Conservation (phyloP, 2,888 invertebrate species). For the Drosophila monieri region DNA sequence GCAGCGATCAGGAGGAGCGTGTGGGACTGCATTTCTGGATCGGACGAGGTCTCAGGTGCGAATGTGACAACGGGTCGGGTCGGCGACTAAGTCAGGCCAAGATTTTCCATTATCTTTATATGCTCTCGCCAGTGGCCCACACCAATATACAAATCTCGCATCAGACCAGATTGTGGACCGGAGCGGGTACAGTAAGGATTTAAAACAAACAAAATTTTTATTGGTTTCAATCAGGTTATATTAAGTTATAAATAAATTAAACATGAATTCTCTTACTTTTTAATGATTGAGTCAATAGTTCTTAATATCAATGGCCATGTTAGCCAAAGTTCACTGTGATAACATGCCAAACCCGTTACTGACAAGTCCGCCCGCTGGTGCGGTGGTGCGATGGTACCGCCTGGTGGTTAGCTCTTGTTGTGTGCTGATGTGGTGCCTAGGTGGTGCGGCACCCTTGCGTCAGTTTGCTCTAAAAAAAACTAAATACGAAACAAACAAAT, state of each 20-base stretch:
- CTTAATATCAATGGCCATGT: background rate
- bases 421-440: slow-evolving; percentile 17
- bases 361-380: slow-evolving; percentile 7
- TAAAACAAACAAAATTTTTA: background rate
- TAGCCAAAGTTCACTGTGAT: slow-evolving; percentile 35
- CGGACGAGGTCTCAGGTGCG: slow-evolving; percentile 63
- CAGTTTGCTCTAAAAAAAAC: slow-evolving; percentile 74
- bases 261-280: background rate
- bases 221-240: too few species aligned
- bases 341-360: slow-evolving; percentile 74
- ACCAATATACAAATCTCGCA: slow-evolving; percentile 28
- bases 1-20: slow-evolving; percentile 57
- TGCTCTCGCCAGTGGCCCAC: slow-evolving; percentile 37
- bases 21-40: slow-evolving; percentile 75
- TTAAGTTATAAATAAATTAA: too few species aligned
- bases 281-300: background rate
- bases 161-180: slow-evolving; percentile 10
- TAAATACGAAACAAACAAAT: slow-evolving; percentile 23
- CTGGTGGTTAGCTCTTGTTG: slow-evolving; percentile 29
- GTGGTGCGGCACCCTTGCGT: slow-evolving; percentile 70
- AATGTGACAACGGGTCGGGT: slow-evolving; percentile 60
- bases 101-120: slow-evolving; percentile 70
- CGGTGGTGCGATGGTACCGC: slow-evolving; percentile 42
- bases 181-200: slow-evolving; percentile 36
- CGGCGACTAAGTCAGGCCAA: slow-evolving; percentile 62